Base-by-base conservation (phyloP, 2,888 invertebrate species). In the Halictus quadricinctus region DNA sequence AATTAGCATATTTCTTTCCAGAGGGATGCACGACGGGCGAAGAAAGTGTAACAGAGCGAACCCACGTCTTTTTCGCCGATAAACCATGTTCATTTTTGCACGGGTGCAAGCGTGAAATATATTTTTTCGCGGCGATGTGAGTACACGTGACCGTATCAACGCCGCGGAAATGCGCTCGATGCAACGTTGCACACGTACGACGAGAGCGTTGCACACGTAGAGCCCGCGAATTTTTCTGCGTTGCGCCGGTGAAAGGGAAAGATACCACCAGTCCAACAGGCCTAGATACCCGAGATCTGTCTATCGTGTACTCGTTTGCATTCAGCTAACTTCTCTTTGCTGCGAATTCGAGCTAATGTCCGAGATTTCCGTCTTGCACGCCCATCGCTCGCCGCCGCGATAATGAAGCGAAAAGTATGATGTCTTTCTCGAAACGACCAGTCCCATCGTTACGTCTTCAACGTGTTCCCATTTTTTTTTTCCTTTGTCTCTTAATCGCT, bases 181-280 rank as follows among this genome's bases (percentile, higher is more conserved):
- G 76, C 43, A 75, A 58, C 70, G 21, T 21, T 64, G 58, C 60
- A 29, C 10, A 70, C 25, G 36, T 36, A 41, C 48, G 50, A 18
- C 48, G 50, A 18, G 58, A 58, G 0, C 69, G 69, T 21, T 21
- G 69, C 41, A 41, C 41, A 41, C 21, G 69, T 69, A 41, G 41
- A 41, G 18, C 36, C 41, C 41, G 18, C 66, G 79, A 84, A 91
- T 91, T 92, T 91, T 91, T 90, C 88, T 84, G 81, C 82, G 80
- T 87, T 86, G 79, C 87, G 83, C 81, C 86, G 90, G 93, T 92
- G 92, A 92, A 92, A 93, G 93, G 93, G 91, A 92, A 92, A 88
- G 87, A 91, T 90, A 88, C 81, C 79, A 83, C 81, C 86, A 81
- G 85, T 79, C 75, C 76, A 48, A 64, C 81, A 92, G 90, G 87